Percentiles rank a stretch among this genome's conserved stretches.
Conservation (phyloP, 2,888 invertebrate species). For the Dynastes maya region DNA sequence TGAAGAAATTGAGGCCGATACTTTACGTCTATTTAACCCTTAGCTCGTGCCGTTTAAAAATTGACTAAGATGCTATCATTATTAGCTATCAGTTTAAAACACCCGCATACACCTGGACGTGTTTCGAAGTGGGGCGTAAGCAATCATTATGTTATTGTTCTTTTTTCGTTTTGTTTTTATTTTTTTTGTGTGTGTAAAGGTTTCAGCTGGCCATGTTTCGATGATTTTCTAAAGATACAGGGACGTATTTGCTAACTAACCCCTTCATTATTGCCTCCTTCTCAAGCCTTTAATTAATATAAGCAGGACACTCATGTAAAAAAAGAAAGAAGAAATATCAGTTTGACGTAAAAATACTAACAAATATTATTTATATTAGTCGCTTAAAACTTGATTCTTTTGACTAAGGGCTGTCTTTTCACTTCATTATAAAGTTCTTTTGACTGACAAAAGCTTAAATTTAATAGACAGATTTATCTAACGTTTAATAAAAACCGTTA, state of each 20-base stretch:
- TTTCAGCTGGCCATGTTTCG: conserved; percentile 45
- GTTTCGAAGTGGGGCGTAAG: conserved; percentile 62
- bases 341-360: too few relatives aligned
- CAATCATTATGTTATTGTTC: conserved; percentile 58
- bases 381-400: too few relatives aligned
- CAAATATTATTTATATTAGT: too few relatives aligned
- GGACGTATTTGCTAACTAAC: conserved; percentile 8
- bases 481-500: too few relatives aligned
- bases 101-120: conserved; percentile 70
- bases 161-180: conserved; percentile 52
- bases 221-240: conserved; percentile 35
- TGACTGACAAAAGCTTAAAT: too few relatives aligned
- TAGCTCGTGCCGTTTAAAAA: conserved; percentile 58
- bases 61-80: conserved; percentile 63
- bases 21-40: conserved; percentile 55
- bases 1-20: background rate
- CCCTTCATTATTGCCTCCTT: too few relatives aligned
- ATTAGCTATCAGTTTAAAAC: conserved; percentile 61
- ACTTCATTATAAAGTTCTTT: too few relatives aligned
- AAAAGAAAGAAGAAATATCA: too few relatives aligned
- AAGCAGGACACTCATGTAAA: too few relatives aligned
- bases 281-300: too few relatives aligned
- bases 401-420: too few relatives aligned
- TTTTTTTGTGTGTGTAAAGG: conserved; percentile 42
- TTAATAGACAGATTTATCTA: too few relatives aligned